Evolutionary conservation across 2,113 vertebrate genomes (phyloP).

Genomic region (Lamprologus lemairii): DNA sequence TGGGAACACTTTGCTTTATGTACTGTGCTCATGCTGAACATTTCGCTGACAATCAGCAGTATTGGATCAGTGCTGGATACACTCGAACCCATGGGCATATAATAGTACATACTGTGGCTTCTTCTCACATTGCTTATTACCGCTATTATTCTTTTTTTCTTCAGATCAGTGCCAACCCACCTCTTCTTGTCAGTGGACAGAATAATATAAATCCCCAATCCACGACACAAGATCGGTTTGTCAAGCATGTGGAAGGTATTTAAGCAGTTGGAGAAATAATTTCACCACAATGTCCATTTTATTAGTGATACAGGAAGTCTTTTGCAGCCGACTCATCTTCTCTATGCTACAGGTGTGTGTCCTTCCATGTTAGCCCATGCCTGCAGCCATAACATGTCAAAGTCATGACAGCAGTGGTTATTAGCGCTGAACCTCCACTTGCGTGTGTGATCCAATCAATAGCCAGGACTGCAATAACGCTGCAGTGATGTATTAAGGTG

Average conservation of each 20-base stretch:
- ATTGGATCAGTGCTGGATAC: conserved; percentile 34
- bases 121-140: neutral
- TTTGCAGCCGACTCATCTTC: neutral
- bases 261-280: neutral
- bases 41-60: conserved; percentile 53
- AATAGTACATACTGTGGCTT: neutral
- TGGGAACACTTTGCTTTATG: conserved; percentile 27
- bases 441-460: neutral
- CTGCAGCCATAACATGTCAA: neutral
- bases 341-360: neutral
- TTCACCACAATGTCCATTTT: neutral
- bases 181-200: neutral
- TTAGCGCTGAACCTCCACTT: neutral
- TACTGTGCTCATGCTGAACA: conserved; percentile 7
- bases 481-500: neutral
- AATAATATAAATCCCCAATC: neutral
- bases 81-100: neutral
- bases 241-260: neutral
- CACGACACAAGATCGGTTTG: neutral
- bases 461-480: neutral
- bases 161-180: neutral
- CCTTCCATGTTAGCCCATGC: neutral
- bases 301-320: neutral
- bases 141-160: neutral
- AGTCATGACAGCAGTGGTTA: neutral